These are phyloP conservation scores for Chinchilla lanigera DNA, from an alignment of 2,113 vertebrate species.

Conservation along the genomic window DNA sequence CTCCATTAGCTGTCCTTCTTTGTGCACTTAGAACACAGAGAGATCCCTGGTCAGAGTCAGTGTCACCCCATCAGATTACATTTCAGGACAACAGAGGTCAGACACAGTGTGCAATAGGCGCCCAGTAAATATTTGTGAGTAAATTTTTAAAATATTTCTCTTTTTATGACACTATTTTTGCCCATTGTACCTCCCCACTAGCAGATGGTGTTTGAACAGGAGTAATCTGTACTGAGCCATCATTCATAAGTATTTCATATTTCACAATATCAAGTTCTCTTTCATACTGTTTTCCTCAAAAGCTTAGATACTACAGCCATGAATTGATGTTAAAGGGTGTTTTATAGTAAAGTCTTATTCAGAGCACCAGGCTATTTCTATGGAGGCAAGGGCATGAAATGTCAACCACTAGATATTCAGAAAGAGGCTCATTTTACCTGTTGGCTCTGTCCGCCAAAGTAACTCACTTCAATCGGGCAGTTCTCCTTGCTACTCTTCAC, in stretches of 20 bases:
- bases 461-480: background rate
- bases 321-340: slow-evolving; percentile 8
- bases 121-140: background rate
- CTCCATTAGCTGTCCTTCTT: background rate
- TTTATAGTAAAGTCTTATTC: background rate
- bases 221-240: background rate
- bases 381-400: background rate
- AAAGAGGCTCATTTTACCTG: background rate
- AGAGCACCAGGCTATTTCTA: background rate
- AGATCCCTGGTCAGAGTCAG: background rate
- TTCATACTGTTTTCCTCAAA: slow-evolving; percentile 19
- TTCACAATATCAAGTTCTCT: background rate
- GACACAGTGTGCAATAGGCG: background rate
- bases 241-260: background rate
- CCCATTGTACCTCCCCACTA: background rate
- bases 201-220: background rate
- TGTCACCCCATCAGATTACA: background rate
- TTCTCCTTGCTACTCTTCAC: background rate
- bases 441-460: background rate
- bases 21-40: background rate
- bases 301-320: background rate
- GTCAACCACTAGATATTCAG: background rate
- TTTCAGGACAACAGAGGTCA: background rate
- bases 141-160: background rate
- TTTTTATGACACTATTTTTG: background rate